A percentile compares a stretch with the other conserved stretches of the same genome.
phyloP scores from a whole-genome alignment of 37 sponge, comb jelly and placozoan species.

The Chondrosia reniformis region DNA sequence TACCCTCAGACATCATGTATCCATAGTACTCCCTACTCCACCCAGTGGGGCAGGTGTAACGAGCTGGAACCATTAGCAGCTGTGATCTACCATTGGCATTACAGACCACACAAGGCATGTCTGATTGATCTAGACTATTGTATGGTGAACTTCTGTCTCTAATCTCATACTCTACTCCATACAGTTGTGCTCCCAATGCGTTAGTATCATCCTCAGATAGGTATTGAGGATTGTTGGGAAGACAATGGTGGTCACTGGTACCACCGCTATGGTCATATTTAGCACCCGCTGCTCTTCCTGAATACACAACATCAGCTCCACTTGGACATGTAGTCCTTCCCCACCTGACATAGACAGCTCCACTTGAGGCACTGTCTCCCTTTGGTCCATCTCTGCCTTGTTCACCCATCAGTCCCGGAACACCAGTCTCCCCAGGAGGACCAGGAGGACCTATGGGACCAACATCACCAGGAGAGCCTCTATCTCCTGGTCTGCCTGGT shows the following conservation, averaged over 20 bases:
- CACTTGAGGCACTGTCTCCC: background rate
- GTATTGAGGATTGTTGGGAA: slow-evolving; percentile 42
- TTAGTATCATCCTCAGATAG: background rate
- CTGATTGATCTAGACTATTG: background rate
- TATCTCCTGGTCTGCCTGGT: background rate
- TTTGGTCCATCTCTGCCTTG: background rate
- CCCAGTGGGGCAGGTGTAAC: slow-evolving; percentile 18
- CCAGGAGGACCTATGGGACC: slow-evolving; percentile 17
- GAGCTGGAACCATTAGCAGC: slow-evolving; percentile 48
- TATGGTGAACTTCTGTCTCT: background rate
- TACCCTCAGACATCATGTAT: slow-evolving; percentile 48
- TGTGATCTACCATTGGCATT: slow-evolving; percentile 11
- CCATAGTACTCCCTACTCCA: slow-evolving; percentile 59
- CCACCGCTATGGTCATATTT: slow-evolving; percentile 26
- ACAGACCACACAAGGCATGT: slow-evolving; percentile 61
- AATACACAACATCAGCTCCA: background rate
- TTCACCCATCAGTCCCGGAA: background rate
- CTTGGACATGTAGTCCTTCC: slow-evolving; percentile 11
- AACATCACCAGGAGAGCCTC: background rate
- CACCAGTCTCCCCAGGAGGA: slow-evolving; percentile 5
- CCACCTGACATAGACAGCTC: slow-evolving; percentile 5
- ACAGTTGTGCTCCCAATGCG: background rate
- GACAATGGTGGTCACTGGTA: slow-evolving; percentile 39
- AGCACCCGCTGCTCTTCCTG: background rate
- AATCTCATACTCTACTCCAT: slow-evolving; percentile 41